phyloP scores from a whole-genome alignment of 2,888 invertebrate genomes.

The Drosophila neutralis region DNA sequence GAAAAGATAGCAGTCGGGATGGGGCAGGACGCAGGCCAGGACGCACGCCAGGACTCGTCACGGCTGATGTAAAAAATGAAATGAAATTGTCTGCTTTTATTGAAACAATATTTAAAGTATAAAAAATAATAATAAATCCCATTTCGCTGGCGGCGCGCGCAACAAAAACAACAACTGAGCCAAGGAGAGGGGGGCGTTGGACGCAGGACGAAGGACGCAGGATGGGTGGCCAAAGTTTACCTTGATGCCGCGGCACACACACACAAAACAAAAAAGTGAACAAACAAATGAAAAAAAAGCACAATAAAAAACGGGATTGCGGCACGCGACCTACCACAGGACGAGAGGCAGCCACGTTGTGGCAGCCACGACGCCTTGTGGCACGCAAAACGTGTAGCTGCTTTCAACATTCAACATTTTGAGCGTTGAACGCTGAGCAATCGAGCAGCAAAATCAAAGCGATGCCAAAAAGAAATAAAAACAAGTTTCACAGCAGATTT shows the following conservation, averaged over 20 bases:
- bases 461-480: constrained; percentile 57
- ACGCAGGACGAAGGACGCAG: constrained; percentile 1
- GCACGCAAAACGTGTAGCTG: constrained; percentile 18
- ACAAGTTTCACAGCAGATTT: constrained; percentile 67
- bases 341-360: constrained; percentile 35
- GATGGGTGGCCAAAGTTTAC: constrained; percentile 65
- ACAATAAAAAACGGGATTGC: constrained; percentile 75
- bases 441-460: constrained; percentile 79
- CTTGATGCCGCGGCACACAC: constrained; percentile 71
- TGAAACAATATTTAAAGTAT: constrained; percentile 77
- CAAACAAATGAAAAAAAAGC: constrained; percentile 78
- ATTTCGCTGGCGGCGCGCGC: constrained; percentile 68
- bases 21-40: not conserved
- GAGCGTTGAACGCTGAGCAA: constrained; percentile 57
- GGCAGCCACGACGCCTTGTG: constrained; percentile 29
- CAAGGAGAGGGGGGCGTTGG: not conserved
- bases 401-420: constrained; percentile 23
- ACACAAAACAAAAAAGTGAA: constrained; percentile 50
- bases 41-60: constrained; percentile 4
- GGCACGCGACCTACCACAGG: constrained; percentile 81
- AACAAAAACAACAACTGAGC: constrained; percentile 67
- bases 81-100: constrained; percentile 52
- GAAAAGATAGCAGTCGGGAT: not conserved
- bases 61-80: constrained; percentile 33
- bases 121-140: constrained; percentile 75